Evolutionary conservation across 2,888 invertebrate genomes (phyloP).

Genomic region (Mimumesa dahlbomi): DNA sequence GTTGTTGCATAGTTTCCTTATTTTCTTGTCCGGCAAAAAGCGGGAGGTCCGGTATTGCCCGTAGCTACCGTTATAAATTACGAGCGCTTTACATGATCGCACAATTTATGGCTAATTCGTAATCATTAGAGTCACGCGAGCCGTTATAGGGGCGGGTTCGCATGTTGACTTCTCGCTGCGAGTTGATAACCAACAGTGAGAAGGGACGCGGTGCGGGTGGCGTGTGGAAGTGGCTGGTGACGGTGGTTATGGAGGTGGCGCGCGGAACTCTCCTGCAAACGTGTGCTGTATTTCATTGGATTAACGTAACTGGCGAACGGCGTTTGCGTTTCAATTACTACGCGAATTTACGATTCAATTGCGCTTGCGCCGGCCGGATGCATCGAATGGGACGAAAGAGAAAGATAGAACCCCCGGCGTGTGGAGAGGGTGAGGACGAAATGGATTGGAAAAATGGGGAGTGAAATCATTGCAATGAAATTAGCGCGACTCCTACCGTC

Average conservation of each 20-base stretch:
- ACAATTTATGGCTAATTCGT: conserved; percentile 75
- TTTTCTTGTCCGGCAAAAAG: not conserved
- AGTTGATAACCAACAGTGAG: conserved; percentile 64
- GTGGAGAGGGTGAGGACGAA: conserved; percentile 24
- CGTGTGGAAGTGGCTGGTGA: conserved; percentile 9
- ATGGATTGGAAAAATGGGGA: conserved; percentile 61
- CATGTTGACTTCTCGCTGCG: conserved; percentile 69
- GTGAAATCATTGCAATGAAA: conserved; percentile 62
- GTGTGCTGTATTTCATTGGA: conserved; percentile 68
- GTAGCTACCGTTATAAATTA: conserved; percentile 68
- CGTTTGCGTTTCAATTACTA: conserved; percentile 72
- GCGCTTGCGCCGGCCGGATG: conserved; percentile 52
- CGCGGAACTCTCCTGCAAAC: conserved; percentile 37
- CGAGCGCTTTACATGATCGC: conserved; percentile 71
- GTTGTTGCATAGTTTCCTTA: not conserved
- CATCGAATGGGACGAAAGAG: conserved; percentile 17
- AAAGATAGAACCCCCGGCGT: not conserved
- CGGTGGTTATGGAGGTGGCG: conserved; percentile 39
- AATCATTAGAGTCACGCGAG: conserved; percentile 76
- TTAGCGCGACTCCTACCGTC: conserved; percentile 50
- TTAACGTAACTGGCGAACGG: conserved; percentile 66
- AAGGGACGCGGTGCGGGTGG: not conserved
- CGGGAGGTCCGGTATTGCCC: not conserved
- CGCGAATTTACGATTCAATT: conserved; percentile 65
- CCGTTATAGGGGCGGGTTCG: conserved; percentile 67